These are phyloP conservation scores for Aphidius colemani DNA, from an alignment of 2,888 invertebrate species.

Conservation along the genomic window DNA sequence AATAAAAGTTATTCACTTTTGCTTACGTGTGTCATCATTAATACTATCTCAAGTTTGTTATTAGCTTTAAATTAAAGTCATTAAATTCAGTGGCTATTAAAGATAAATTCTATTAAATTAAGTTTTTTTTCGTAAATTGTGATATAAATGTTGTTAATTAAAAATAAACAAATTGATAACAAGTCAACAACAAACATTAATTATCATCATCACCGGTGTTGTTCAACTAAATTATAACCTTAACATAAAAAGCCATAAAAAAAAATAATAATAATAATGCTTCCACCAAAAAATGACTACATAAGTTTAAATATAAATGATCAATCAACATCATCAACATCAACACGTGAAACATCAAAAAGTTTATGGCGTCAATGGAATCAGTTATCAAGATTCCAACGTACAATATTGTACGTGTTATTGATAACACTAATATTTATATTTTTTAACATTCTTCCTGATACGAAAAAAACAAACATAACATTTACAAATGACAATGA, in stretches of 20 bases:
- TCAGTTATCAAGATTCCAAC: slow-evolving; percentile 80
- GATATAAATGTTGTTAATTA: no score
- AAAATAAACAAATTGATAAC: background rate
- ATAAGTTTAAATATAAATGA: slow-evolving; percentile 56
- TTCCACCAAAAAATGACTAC: slow-evolving; percentile 49
- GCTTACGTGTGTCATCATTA: no score
- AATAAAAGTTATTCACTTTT: no score
- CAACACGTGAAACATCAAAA: slow-evolving; percentile 43
- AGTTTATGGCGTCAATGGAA: slow-evolving; percentile 74
- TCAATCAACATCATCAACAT: slow-evolving; percentile 33
- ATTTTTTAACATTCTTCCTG: slow-evolving; percentile 67
- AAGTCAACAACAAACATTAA: background rate
- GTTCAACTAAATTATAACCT: slow-evolving; percentile 3
- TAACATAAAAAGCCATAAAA: background rate
- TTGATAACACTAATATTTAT: slow-evolving; percentile 65
- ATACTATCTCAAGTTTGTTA: no score
- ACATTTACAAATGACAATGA: slow-evolving; percentile 40
- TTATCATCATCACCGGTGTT: background rate
- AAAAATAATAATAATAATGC: slow-evolving; percentile 49
- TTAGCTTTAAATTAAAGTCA: no score
- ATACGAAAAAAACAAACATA: slow-evolving; percentile 49
- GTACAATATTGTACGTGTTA: slow-evolving; percentile 74
- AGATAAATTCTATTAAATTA: no score
- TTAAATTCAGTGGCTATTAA: no score
- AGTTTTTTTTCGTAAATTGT: no score